Base-by-base conservation (phyloP, 2,888 invertebrate genomes). In the Agrilus mali region DNA sequence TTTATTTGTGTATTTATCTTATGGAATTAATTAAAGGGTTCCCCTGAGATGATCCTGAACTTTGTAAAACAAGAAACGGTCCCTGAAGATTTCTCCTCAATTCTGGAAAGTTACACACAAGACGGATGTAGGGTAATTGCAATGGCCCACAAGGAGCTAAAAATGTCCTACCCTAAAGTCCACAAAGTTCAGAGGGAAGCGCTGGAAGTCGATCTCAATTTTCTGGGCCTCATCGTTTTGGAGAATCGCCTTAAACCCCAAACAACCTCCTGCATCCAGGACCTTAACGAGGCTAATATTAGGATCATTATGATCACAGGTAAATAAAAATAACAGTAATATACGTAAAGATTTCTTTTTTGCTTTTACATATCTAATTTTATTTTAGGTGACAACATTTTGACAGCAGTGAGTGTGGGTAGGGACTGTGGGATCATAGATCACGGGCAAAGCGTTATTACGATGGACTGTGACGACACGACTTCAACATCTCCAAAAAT, bases 241-340 rank as follows among this genome's bases (percentile, higher is more conserved):
- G 97, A 98, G 65, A 98, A 98, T 67, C 76, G 92, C 0, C 69
- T 98, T 42, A 97, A 97, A 61, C 80, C 83, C 0, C 87, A 92
- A 55, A 92, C 94, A 0, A 78, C 80, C 0, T 80, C 82, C 2
- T 84, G 92, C 40, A 87, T 97, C 41, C 66, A 75, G 7, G 78
- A 80, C 38, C 69, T 97, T 40, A 84, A 80, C 51, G 74, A 82
- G 8, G 97, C 98, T 0, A 77, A 83, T 54, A 88, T 99, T 42
- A 76, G 89, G 41, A 85, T 87, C 4, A 79, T 95, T n/a, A 98
- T 99, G 97, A 89, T 97, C 6, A 98, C 97, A 32, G 96, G 85
- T 83, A 55, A 57, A 58, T 46, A 31, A 17, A 37, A 36, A 20
- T 5, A 20, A 20, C n/a, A n/a, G n/a, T n/a, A n/a, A n/a, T n/a